Evolutionary conservation across 2,888 invertebrate genomes (phyloP), one percentile per base, ranked within the genome.

Genomic region (Siphlonurus alternatus): DNA sequence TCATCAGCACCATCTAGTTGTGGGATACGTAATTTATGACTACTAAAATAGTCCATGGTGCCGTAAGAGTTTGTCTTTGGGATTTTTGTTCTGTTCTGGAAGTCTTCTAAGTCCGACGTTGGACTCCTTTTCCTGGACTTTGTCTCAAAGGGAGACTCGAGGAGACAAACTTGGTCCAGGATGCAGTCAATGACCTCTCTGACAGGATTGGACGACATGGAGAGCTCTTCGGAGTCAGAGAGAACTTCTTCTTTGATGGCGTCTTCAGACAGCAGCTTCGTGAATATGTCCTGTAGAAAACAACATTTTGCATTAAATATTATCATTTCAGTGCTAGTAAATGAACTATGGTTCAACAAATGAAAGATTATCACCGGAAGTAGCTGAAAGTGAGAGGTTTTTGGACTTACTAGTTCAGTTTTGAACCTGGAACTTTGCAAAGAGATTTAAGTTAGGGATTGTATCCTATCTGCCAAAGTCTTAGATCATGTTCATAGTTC

Each of bases 1-100:
- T 87, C 87, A 68, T 84, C 83, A 1, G 85, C 83, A 18, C 87
- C 87, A 72, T 86, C 87, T 63, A 86, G 74, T 73, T 87, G 86
- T 61, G 82, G 83, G n/a, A 19, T 56, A 80, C 83, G 82, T 65
- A 82, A 74, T 72, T 85, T 85, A 19, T 86, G 86, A 70, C 89
- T 88, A 70, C 90, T 89, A 71, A 56, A 56, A 15, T 38, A 38
- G 38, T 38, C 38, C 38, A 38, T 10, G 38, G 5, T 38, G 15
- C 38, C 15, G 38, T 38, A 38, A 38, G 38, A 38, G 15, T 38
- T 38, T 10, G 38, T 38, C 15, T 15, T 38, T 15, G 38, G 38
- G 5, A 38, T 5, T 15, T 38, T 38, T 15, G 15, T 38, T 38
- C 38, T 38, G 15, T 15, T 38, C 15, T 38, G 38, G 15, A 10